Evolutionary conservation across 2,888 invertebrate species (phyloP).

Genomic region (Nomada ruficornis): DNA sequence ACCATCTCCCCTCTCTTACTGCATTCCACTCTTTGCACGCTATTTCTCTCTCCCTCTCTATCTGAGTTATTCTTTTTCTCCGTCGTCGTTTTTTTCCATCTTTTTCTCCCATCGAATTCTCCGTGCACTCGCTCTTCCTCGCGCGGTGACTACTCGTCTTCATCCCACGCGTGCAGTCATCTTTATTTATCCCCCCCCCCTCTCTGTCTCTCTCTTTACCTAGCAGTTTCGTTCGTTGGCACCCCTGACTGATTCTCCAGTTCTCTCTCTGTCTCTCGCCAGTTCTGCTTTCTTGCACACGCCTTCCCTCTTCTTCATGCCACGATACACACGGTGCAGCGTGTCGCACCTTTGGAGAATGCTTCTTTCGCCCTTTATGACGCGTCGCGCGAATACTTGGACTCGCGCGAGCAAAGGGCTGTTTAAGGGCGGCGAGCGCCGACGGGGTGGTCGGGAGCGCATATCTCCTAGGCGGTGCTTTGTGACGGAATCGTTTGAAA

Average conservation of each 20-base stretch:
- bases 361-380: conserved; percentile 68
- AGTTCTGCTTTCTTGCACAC: conserved; percentile 11
- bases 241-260: not conserved
- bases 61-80: not conserved
- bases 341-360: conserved; percentile 67
- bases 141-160: not conserved
- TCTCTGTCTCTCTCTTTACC: not conserved
- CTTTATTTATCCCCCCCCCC: conserved; percentile 3
- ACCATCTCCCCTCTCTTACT: conserved; percentile 57
- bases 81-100: conserved; percentile 48
- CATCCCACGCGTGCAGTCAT: conserved; percentile 14
- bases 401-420: conserved; percentile 53
- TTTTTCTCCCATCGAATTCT: conserved; percentile 41
- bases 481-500: conserved; percentile 64
- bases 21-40: conserved; percentile 64
- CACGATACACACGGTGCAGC: conserved; percentile 45
- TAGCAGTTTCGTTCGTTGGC: conserved; percentile 23
- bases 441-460: conserved; percentile 8
- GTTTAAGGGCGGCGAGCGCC: conserved; percentile 49
- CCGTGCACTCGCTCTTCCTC: conserved; percentile 35
- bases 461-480: conserved; percentile 46
- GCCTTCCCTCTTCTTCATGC: conserved; percentile 48
- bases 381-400: conserved; percentile 53
- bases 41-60: not conserved
- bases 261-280: conserved; percentile 32